These are phyloP conservation scores for Denticeps clupeoides DNA, from an alignment of 2,797 vertebrate species.

Conservation along the genomic window DNA sequence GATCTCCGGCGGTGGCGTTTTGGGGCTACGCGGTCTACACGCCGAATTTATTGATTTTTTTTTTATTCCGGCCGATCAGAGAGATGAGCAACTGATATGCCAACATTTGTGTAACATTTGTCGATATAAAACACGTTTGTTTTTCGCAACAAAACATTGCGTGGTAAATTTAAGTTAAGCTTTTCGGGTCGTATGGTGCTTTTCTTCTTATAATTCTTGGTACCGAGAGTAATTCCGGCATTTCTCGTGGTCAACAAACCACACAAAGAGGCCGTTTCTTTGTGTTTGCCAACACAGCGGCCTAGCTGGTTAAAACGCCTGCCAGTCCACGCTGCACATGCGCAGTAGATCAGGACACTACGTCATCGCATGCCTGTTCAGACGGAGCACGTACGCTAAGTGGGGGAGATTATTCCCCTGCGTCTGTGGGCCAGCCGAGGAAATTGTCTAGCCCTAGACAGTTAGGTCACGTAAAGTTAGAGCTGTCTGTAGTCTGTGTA, in stretches of 20 bases:
- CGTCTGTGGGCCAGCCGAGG: background rate
- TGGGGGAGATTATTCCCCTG: background rate
- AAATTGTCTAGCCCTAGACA: background rate
- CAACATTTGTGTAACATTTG: too few relatives aligned
- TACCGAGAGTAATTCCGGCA: too few relatives aligned
- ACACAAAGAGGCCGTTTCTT: too few relatives aligned
- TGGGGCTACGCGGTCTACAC: background rate
- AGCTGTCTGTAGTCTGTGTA: background rate
- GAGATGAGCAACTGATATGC: too few relatives aligned
- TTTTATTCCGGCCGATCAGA: too few relatives aligned
- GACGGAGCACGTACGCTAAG: slow-evolving; percentile 6
- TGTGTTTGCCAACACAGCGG: background rate
- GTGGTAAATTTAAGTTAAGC: too few relatives aligned
- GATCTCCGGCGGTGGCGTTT: background rate
- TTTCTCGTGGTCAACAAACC: too few relatives aligned
- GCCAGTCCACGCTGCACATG: background rate
- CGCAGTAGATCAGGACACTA: slow-evolving; percentile 15
- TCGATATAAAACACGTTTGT: too few relatives aligned
- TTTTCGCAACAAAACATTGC: too few relatives aligned
- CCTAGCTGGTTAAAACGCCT: background rate
- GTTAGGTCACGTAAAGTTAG: background rate
- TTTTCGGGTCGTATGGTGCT: too few relatives aligned
- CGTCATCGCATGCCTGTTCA: slow-evolving; percentile 14
- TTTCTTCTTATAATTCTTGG: too few relatives aligned
- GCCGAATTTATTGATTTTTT: background rate